Percentiles rank a stretch among this genome's conserved stretches.
phyloP scores from a whole-genome alignment of 2,797 vertebrate genomes.

The Apodemus agrarius region DNA sequence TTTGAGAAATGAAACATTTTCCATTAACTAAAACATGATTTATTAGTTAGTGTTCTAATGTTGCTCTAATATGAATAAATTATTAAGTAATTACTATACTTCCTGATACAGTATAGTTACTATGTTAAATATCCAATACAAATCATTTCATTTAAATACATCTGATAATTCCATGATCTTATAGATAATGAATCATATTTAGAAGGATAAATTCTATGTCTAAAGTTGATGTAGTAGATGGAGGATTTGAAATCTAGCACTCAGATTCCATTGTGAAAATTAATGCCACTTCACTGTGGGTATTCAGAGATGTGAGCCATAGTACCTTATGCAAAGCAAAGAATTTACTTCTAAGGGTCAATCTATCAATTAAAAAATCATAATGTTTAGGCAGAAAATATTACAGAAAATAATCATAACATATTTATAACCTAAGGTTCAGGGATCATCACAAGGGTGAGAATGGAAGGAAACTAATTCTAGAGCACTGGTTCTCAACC shows the following conservation, averaged over 20 bases:
- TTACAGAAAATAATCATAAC: not conserved
- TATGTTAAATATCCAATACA: not conserved
- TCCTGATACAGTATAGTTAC: not conserved
- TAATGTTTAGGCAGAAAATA: not conserved
- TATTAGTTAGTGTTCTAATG: conserved; percentile 28
- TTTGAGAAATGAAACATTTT: conserved; percentile 1
- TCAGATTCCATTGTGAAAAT: not conserved
- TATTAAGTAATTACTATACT: not conserved
- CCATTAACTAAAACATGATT: not conserved
- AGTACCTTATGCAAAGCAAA: not conserved
- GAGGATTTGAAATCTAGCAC: not conserved
- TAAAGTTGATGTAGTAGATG: not conserved
- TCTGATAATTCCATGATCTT: not conserved
- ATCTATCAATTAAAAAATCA: not conserved
- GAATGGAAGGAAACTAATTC: too few relatives aligned
- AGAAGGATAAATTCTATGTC: not conserved
- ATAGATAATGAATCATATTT: not conserved
- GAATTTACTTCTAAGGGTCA: not conserved
- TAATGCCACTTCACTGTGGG: not conserved
- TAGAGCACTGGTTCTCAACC: not conserved
- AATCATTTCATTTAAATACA: not conserved
- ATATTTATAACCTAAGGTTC: not conserved
- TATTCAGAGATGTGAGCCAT: not conserved
- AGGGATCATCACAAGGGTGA: not conserved
- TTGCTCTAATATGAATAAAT: not conserved